Conservation (phyloP, 2,113 vertebrate species). For the Desmodus rotundus region DNA sequence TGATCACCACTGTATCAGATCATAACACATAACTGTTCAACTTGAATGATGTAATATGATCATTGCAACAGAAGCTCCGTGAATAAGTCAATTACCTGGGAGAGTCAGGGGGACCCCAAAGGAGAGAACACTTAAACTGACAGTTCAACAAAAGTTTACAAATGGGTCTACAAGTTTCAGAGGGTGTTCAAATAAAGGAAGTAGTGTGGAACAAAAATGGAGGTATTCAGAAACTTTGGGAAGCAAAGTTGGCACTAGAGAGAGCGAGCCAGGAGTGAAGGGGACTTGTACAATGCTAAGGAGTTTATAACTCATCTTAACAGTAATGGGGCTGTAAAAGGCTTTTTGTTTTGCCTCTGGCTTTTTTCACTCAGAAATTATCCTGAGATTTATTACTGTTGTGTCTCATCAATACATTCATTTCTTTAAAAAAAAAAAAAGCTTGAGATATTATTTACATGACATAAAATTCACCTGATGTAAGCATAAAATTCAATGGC, state of each 20-base stretch:
- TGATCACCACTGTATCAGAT: not conserved
- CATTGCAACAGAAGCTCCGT: not conserved
- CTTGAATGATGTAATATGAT: not conserved
- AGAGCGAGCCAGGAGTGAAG: not conserved
- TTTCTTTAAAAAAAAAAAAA: too few relatives aligned
- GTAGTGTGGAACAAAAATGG: not conserved
- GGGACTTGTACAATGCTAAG: not conserved
- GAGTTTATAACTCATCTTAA: not conserved
- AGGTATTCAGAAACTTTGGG: not conserved
- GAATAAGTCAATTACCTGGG: not conserved
- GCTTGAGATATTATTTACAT: too few relatives aligned
- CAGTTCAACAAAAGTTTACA: not conserved
- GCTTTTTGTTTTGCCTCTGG: too few relatives aligned
- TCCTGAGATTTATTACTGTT: too few relatives aligned
- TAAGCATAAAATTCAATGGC: too few relatives aligned
- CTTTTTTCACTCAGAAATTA: too few relatives aligned
- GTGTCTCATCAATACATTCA: too few relatives aligned
- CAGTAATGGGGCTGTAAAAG: too few relatives aligned
- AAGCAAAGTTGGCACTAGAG: not conserved
- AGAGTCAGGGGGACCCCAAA: not conserved
- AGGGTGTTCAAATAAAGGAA: not conserved
- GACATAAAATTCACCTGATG: too few relatives aligned
- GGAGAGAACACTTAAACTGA: not conserved
- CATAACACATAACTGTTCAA: not conserved
- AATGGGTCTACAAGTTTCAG: not conserved